Base-by-base conservation (phyloP, 2,888 invertebrate genomes). In the Scaptomyza flava region DNA sequence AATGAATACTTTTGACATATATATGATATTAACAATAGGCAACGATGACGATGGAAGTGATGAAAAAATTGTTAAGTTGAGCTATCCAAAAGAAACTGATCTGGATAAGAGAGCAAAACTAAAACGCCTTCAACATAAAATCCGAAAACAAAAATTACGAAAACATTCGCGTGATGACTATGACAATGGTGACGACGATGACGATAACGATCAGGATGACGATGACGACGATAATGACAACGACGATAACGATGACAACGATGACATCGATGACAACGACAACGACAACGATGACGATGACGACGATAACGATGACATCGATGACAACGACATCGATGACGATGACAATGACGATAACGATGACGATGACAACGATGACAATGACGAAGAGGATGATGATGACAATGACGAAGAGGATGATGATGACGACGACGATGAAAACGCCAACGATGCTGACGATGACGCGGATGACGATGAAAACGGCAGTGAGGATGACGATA, bases 351-450 rank as follows among this genome's bases (percentile, higher is more conserved):
- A 79, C 0, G 30, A 72, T 0, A 50, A 77, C 0, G 60, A 77
- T 0, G 53, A 76, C 0, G 57, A 76, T 0, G 54, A 77, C 0
- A 60, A 80, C 0, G 48, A 80, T 0, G 52, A 79, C 0, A 34
- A 81, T 1, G 60, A 93, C 72, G 91, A 93, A 65, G 91, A 92
- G 31, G 90, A 92, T n/a, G 89, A 81, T 34, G 59, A 81, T 64
- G 92, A 93, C 63, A 93, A 94, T 36, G 92, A 93, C 17, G 66
- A 79, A 45, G 89, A 92, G n/a, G 89, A 91, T 50, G 89, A 92
- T 11, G 87, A 92, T 57, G 89, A 92, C 30, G 90, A 80, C 2
- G 50, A 93, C 23, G 91, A 80, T 0, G 61, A 78, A 0, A 59
- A 86, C 0, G 52, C 90, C 91, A 52, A 75, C 0, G 20, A 78